These are phyloP conservation scores for Minunthozetes semirufus DNA, from an alignment of 2,888 invertebrate species.

Conservation along the genomic window DNA sequence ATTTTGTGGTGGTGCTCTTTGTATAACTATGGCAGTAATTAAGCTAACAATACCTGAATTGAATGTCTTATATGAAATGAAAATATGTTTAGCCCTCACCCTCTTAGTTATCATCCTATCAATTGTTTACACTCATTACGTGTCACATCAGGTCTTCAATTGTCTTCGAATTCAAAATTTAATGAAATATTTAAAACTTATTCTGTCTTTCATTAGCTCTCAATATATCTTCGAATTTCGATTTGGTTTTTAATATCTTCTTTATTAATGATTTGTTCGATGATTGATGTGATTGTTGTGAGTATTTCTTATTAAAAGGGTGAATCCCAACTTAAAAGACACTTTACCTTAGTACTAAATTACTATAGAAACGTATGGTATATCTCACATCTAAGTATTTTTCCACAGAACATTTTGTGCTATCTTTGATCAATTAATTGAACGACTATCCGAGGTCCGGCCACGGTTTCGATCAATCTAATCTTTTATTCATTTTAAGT, in stretches of 20 bases:
- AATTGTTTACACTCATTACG: conserved; percentile 15
- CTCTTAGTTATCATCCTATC: conserved; percentile 24
- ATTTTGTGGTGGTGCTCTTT: conserved; percentile 56
- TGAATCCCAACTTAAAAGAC: too few relatives aligned
- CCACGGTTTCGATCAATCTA: too few relatives aligned
- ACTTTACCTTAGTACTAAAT: too few relatives aligned
- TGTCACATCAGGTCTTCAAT: background rate
- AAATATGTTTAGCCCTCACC: conserved; percentile 28
- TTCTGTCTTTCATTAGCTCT: conserved; percentile 13
- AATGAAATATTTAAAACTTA: background rate
- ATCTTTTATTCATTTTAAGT: too few relatives aligned
- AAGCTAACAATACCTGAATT: conserved; percentile 27
- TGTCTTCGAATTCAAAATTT: background rate
- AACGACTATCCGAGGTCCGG: too few relatives aligned
- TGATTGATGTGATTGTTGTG: conserved; percentile 37
- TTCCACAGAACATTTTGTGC: too few relatives aligned
- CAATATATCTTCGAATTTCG: conserved; percentile 24
- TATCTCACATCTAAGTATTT: too few relatives aligned
- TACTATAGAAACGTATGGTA: too few relatives aligned
- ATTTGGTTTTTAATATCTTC: conserved; percentile 38
- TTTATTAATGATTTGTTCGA: conserved; percentile 27
- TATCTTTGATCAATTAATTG: too few relatives aligned
- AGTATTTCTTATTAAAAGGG: conserved; percentile 29
- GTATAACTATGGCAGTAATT: conserved; percentile 52
- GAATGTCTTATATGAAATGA: background rate